Conservation (phyloP, 2,888 invertebrate genomes). For the Tolmerus cingulatus region DNA sequence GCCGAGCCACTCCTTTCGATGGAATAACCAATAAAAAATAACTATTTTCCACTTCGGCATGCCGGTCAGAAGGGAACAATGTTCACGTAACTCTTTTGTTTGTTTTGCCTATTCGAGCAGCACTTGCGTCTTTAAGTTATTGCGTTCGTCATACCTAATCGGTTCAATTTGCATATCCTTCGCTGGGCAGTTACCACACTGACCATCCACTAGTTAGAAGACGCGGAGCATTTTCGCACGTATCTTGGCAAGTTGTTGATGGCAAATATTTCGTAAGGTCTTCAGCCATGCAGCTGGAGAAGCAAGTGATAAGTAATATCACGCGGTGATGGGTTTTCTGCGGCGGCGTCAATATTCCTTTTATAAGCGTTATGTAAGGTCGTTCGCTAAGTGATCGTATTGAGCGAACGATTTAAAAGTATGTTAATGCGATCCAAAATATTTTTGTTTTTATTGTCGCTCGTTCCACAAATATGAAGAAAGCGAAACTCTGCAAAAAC, state of each 20-base stretch:
- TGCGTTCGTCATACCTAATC: constrained; percentile 33
- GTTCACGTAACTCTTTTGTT: constrained; percentile 33
- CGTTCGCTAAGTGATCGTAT: not conserved
- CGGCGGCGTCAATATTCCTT: not conserved
- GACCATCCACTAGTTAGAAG: not conserved
- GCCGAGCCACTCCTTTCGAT: not conserved
- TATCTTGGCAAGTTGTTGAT: not conserved
- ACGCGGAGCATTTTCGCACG: not conserved
- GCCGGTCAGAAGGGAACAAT: not conserved
- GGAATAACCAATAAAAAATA: not conserved
- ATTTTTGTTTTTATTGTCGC: not conserved
- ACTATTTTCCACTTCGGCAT: not conserved
- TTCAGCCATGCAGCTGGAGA: not conserved
- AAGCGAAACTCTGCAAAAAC: not conserved
- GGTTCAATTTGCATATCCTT: constrained; percentile 22
- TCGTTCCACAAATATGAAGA: not conserved
- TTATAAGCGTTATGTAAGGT: not conserved
- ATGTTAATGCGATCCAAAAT: not conserved
- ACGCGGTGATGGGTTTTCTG: not conserved
- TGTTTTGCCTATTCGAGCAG: not conserved
- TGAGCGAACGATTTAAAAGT: not conserved
- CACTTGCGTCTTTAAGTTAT: constrained; percentile 1
- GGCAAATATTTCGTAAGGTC: constrained; percentile 11
- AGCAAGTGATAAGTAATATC: not conserved
- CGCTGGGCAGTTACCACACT: not conserved